These are phyloP conservation scores for Drosophila subsilvestris DNA, from an alignment of 2,888 invertebrate species.

Conservation along the genomic window DNA sequence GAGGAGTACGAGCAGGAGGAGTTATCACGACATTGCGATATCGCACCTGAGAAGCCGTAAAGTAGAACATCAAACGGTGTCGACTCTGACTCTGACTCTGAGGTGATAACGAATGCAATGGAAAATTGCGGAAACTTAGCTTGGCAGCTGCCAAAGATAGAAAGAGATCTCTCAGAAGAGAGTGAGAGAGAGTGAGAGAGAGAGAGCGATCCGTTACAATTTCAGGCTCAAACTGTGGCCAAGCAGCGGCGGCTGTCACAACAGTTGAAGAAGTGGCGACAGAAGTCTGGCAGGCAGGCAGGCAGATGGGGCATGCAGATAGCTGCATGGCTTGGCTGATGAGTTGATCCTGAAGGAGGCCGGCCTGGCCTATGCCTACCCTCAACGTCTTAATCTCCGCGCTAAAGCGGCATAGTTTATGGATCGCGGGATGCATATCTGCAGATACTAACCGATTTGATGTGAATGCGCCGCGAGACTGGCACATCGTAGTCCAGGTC, in stretches of 20 bases:
- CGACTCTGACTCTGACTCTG: slow-evolving; percentile 1
- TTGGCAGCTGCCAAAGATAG: slow-evolving; percentile 34
- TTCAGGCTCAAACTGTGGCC: slow-evolving; percentile 42
- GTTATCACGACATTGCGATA: slow-evolving; percentile 46
- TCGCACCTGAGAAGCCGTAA: slow-evolving; percentile 56
- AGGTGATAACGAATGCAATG: slow-evolving; percentile 73
- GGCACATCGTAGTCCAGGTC: slow-evolving; percentile 82
- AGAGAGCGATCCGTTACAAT: slow-evolving; percentile 27
- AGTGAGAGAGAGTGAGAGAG: too few relatives aligned
- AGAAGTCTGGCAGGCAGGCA: neutral
- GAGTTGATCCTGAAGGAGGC: neutral
- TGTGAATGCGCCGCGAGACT: slow-evolving; percentile 78
- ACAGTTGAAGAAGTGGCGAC: slow-evolving; percentile 8
- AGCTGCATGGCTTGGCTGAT: neutral
- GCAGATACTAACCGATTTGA: slow-evolving; percentile 76
- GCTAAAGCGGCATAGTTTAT: slow-evolving; percentile 61
- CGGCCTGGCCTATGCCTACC: slow-evolving; percentile 5
- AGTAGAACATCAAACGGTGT: slow-evolving; percentile 66
- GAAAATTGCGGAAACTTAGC: slow-evolving; percentile 68
- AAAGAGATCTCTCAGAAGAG: neutral
- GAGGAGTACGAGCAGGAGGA: neutral
- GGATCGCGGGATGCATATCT: slow-evolving; percentile 18
- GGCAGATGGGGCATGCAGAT: neutral
- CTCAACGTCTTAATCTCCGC: slow-evolving; percentile 65
- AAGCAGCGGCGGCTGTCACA: slow-evolving; percentile 59